A percentile compares a stretch with the other conserved stretches of the same genome.
phyloP scores from a whole-genome alignment of 2,113 vertebrate genomes.

The Eidolon helvum region DNA sequence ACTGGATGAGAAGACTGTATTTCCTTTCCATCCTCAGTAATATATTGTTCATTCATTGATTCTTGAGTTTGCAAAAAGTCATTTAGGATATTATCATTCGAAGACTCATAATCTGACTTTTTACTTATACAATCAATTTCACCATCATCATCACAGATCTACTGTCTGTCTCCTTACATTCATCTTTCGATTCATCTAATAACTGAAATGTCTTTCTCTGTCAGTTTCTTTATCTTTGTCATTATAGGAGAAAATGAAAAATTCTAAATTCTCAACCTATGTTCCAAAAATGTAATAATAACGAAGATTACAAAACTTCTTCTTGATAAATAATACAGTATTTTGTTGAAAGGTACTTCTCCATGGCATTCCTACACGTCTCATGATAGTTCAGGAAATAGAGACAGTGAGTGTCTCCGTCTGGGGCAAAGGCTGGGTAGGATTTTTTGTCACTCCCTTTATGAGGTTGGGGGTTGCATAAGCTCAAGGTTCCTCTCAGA shows the following conservation, averaged over 20 bases:
- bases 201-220: not conserved
- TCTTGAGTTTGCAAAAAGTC: not conserved
- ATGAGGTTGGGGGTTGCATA: not conserved
- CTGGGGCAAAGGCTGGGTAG: not conserved
- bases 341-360: not conserved
- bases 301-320: not conserved
- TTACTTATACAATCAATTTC: not conserved
- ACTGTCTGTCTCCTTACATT: not conserved
- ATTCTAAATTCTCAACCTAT: conserved; percentile 3
- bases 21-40: not conserved
- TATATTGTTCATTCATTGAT: not conserved
- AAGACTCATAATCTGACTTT: not conserved
- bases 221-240: conserved; percentile 1
- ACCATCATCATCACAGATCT: not conserved
- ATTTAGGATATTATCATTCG: not conserved
- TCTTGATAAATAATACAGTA: not conserved
- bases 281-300: not conserved
- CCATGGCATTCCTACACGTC: not conserved
- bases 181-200: conserved; percentile 14
- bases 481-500: not conserved
- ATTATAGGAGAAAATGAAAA: not conserved
- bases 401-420: not conserved
- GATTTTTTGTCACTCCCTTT: not conserved
- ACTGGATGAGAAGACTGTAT: not conserved
- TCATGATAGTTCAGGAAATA: not conserved